phyloP scores from a whole-genome alignment of 2,797 vertebrate species.

The Falco naumanni region DNA sequence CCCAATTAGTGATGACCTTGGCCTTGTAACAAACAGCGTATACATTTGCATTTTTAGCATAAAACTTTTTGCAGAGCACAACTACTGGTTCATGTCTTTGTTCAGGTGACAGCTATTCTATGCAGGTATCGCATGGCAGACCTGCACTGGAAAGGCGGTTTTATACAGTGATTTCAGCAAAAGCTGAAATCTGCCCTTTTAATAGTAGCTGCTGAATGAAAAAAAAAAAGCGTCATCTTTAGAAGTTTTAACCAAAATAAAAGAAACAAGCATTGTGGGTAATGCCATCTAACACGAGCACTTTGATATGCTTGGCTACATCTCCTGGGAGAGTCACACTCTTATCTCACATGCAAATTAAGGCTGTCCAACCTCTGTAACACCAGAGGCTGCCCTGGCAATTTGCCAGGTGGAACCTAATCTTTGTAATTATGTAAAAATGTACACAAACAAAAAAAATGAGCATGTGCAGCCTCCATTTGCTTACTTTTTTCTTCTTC shows the following conservation, averaged over 20 bases:
- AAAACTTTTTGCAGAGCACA: not conserved
- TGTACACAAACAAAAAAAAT: not conserved
- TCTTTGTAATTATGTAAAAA: slow-evolving; percentile 3
- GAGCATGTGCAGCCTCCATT: not conserved
- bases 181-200: not conserved
- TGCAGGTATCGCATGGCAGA: too few species aligned
- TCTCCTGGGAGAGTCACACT: not conserved
- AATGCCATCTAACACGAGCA: not conserved
- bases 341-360: not conserved
- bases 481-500: not conserved
- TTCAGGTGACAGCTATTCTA: not conserved
- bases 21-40: not conserved
- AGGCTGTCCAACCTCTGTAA: not conserved
- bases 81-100: not conserved
- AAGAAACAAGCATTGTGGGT: not conserved
- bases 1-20: not conserved
- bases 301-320: not conserved
- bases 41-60: not conserved
- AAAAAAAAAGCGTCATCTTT: not conserved
- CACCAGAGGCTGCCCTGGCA: not conserved
- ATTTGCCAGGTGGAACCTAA: not conserved
- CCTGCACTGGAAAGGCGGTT: not conserved
- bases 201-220: not conserved
- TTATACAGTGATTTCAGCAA: not conserved
- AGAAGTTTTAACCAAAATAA: not conserved